Evolutionary conservation across 2,113 vertebrate species (phyloP), one percentile per base, ranked within the genome.

Genomic region (Raja brachyura): DNA sequence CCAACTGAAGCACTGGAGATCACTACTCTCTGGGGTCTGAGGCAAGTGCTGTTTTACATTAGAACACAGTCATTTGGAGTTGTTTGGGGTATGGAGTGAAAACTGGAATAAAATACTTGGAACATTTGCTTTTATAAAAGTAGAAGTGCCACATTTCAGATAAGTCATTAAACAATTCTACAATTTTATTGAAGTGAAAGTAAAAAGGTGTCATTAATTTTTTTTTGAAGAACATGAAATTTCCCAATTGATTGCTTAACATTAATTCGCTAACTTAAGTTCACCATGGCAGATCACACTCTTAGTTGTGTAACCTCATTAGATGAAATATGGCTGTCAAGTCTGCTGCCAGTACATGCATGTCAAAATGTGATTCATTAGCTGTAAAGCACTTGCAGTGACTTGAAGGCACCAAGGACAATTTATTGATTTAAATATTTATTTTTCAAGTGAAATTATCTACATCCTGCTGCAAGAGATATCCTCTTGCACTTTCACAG

Each of bases 311-410:
- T 59, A 66, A 88, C 6, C 28, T 33, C 31, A 16, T 1, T 31
- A 61, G n/a, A 28, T 88, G 83, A 31, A 88, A 88, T 63, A 6
- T 88, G 83, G 1, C 14, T n/a, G 13, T 31, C 4, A 16, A 13
- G 0, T 31, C 61, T 18, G 28, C 61, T 61, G 2, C n/a, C 54
- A 88, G 59, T 88, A 59, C 31, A 28, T 18, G 63, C 59, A 63
- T 61, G 61, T 88, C 83, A 88, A 63, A 63, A 66, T 88, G 59
- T 88, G n/a, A 88, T 66, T 88, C 28, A 66, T 7, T 63, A n/a
- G n/a, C 59, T 63, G 83, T 33, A 28, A 18, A 77, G n/a, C 11
- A 4, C n/a, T 77, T 77, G 10, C n/a, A 33, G 20, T 83, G 48
- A 11, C 54, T 22, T 83, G 48, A 54, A 83, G 79, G 25, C 56